These are phyloP conservation scores for Tragulus kanchil DNA, from an alignment of 2,113 vertebrate species.

Conservation along the genomic window DNA sequence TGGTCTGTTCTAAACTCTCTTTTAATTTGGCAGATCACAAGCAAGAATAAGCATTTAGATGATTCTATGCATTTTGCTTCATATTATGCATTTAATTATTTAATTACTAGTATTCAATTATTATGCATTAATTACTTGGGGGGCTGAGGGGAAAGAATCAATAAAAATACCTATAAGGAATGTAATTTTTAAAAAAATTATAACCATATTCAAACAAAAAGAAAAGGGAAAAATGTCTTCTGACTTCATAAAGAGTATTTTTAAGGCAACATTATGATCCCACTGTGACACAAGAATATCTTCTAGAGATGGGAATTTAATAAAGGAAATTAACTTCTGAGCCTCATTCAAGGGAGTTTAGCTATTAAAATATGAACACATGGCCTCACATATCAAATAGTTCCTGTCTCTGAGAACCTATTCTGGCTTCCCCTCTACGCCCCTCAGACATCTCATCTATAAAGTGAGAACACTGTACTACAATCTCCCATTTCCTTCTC, in stretches of 20 bases:
- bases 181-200: neutral
- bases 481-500: neutral
- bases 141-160: slow-evolving; percentile 22
- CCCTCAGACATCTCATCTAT: neutral
- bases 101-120: too few species aligned
- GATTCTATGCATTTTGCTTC: slow-evolving; percentile 48
- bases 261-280: neutral
- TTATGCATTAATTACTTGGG: neutral
- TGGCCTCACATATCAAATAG: neutral
- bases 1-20: neutral
- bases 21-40: slow-evolving; percentile 44
- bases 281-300: neutral
- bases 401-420: neutral
- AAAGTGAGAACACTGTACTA: neutral
- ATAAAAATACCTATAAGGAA: slow-evolving; percentile 58
- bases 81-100: slow-evolving; percentile 60
- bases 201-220: slow-evolving; percentile 53
- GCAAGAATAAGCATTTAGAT: slow-evolving; percentile 46
- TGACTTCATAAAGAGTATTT: neutral
- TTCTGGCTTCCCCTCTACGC: neutral
- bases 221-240: neutral
- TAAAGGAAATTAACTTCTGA: neutral
- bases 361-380: neutral
- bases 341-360: neutral
- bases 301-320: neutral